A percentile compares a stretch with the other conserved stretches of the same genome.
Conservation (phyloP, 2,797 vertebrate species). For the Acrossocheilus wenchowensis region DNA sequence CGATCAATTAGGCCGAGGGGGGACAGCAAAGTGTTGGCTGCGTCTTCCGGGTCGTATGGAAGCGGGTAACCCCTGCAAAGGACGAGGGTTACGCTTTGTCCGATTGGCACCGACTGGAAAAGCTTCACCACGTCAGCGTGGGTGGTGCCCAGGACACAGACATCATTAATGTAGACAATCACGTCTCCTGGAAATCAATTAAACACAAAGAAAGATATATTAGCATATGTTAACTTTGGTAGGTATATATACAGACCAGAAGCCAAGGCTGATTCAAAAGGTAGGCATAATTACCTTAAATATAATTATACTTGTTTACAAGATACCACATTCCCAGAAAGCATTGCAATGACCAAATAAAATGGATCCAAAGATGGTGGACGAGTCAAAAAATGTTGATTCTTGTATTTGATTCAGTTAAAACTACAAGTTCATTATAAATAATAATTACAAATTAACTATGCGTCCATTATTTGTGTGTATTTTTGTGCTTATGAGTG, state of each 20-base stretch:
- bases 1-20: slow-evolving; percentile 94
- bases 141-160: slow-evolving; percentile 96
- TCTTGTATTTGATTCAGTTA: not conserved
- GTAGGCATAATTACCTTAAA: not conserved
- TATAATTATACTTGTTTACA: not conserved
- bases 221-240: not conserved
- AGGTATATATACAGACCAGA: not conserved
- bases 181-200: slow-evolving; percentile 86
- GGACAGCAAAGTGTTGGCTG: slow-evolving; percentile 89
- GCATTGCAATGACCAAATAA: not conserved
- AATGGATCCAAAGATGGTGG: not conserved
- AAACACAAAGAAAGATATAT: slow-evolving; percentile 16
- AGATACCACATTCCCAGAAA: not conserved
- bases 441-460: not conserved
- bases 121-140: slow-evolving; percentile 98
- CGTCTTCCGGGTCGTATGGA: slow-evolving; percentile 95
- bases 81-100: slow-evolving; percentile 94
- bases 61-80: slow-evolving; percentile 95
- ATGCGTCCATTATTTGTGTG: not conserved
- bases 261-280: not conserved
- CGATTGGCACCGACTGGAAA: slow-evolving; percentile 97
- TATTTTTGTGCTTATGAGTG: not conserved
- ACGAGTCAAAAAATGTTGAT: not conserved
- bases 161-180: slow-evolving; percentile 98
- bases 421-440: not conserved